Evolutionary conservation across 2,888 invertebrate genomes (phyloP).

Genomic region (Mycogona germanica): DNA sequence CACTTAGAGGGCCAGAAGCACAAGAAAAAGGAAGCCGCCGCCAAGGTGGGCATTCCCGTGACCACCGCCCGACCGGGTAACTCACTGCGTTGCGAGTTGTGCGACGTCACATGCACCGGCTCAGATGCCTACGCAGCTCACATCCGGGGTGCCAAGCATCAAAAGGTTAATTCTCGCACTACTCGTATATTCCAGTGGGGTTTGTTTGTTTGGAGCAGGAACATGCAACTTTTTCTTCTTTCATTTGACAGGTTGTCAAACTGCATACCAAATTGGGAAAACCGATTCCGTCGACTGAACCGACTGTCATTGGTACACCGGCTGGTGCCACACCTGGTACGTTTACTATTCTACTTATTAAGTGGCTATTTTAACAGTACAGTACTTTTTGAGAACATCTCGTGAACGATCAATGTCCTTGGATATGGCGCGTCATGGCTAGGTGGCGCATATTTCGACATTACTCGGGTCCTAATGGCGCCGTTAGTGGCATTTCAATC

Average conservation of each 20-base stretch:
- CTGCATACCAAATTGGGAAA: constrained; percentile 94
- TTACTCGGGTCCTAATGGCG: too few relatives aligned
- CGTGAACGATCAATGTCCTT: too few relatives aligned
- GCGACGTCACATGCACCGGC: constrained; percentile 97
- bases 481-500: too few relatives aligned
- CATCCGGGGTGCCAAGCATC: constrained; percentile 94
- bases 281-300: constrained; percentile 91
- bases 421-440: too few relatives aligned
- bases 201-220: background rate
- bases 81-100: constrained; percentile 86
- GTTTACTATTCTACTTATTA: too few relatives aligned
- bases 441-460: too few relatives aligned
- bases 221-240: background rate
- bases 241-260: constrained; percentile 50
- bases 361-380: too few relatives aligned
- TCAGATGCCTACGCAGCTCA: constrained; percentile 98
- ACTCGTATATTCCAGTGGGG: background rate
- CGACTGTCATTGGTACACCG: constrained; percentile 54
- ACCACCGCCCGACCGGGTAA: constrained; percentile 42
- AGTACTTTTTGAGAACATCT: too few relatives aligned
- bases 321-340: constrained; percentile 20
- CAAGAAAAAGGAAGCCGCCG: constrained; percentile 90
- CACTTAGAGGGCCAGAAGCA: constrained; percentile 98
- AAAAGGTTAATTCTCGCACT: constrained; percentile 55
- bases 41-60: constrained; percentile 53